Evolutionary conservation across 1,140 invertebrate species (phyloP).

Genomic region (Hycleus phaleratus): DNA sequence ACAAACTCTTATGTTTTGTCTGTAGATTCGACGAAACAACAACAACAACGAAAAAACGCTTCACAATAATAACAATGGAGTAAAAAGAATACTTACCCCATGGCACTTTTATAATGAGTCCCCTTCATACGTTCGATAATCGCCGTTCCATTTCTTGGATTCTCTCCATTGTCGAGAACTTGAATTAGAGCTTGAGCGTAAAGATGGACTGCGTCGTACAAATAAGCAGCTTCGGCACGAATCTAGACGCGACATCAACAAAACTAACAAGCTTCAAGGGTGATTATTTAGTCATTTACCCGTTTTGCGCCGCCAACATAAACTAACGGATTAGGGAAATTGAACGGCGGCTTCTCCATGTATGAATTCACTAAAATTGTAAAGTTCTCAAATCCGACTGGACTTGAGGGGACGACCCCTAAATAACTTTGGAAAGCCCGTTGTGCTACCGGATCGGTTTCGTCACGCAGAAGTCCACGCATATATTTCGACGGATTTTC

Average conservation of each 20-base stretch:
- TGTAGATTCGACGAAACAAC: too few relatives aligned
- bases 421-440: constrained; percentile 65
- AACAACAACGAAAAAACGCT: too few relatives aligned
- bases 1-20: too few relatives aligned
- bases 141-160: constrained; percentile 62
- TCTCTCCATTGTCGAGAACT: constrained; percentile 54
- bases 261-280: neutral
- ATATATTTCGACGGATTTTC: constrained; percentile 68
- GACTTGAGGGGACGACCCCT: constrained; percentile 62
- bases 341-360: constrained; percentile 74
- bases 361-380: constrained; percentile 68
- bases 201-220: constrained; percentile 84
- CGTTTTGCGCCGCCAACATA: constrained; percentile 62
- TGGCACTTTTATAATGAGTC: constrained; percentile 71
- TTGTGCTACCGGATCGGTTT: constrained; percentile 45
- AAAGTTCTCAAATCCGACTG: constrained; percentile 66
- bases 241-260: constrained; percentile 49
- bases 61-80: too few relatives aligned
- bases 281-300: constrained; percentile 43
- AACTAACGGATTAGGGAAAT: constrained; percentile 70
- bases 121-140: constrained; percentile 64
- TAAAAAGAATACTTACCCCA: constrained; percentile 56
- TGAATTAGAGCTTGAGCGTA: constrained; percentile 69
- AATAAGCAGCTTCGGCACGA: constrained; percentile 77
- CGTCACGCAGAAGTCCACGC: constrained; percentile 59